Evolutionary conservation across 2,113 vertebrate genomes (phyloP), one percentile per base, ranked within the genome.

Genomic region (Solenodon paradoxus): DNA sequence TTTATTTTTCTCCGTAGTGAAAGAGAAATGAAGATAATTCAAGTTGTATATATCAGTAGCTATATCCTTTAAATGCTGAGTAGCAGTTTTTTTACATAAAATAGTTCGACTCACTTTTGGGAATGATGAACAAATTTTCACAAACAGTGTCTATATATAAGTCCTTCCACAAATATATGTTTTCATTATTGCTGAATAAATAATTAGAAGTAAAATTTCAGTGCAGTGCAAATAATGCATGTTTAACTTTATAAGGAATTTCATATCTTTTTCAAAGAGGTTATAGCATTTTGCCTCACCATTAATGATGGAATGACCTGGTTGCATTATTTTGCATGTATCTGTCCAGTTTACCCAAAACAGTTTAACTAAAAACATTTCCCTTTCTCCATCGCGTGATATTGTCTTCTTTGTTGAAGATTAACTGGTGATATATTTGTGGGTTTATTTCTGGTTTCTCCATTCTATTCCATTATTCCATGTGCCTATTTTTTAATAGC

Each of bases 91-190:
- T 75, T 77, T 40, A 55, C 47, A 61, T 1, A 1, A 61, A 45
- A 35, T 13, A 35, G 42, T 35, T 42, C 30, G 13, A 59, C 35
- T 68, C 45, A 77, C 0, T 35, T 26, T 47, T 81, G 13, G 9
- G 4, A 7, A 53, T 22, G 38, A 63, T n/a, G 38, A 86, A 81
- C 17, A 80, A 66, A 69, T 40, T 87, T 87, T 22, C 13, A 7
- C 49, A 53, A 63, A 47, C 38, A 32, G 51, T 78, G 45, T 78
- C 13, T 17, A 1, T 20, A 30, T n/a, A 26, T 4, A n/a, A 42
- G 17, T 0, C 3, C 8, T 59, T 51, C 2, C 2, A 0, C 49
- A 3, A 5, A 24, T 7, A 28, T 20, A 7, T 45, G 19, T 24
- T 71, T 63, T n/a, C 28, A 53, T 83, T 26, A 30, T 5, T 20